These are phyloP conservation scores for Silvanus unidentatus DNA, from an alignment of 2,888 invertebrate species.

Conservation along the genomic window DNA sequence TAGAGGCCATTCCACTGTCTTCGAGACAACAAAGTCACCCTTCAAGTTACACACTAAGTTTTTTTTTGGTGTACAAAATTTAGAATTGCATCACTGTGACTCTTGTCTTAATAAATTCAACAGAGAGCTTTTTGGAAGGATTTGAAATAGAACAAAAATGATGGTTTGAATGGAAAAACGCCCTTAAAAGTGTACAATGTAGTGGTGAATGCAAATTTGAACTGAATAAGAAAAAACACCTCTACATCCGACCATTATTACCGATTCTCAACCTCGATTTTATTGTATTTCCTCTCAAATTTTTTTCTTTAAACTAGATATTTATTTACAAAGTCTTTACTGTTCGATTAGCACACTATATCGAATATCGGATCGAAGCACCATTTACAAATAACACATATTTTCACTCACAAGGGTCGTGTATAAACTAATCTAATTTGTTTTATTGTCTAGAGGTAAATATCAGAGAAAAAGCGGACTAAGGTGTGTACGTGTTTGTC, in stretches of 20 bases:
- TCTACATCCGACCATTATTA: no score
- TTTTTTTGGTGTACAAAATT: constrained; percentile 26
- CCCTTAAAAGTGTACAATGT: no score
- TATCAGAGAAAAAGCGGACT: constrained; percentile 7
- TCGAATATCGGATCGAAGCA: constrained; percentile 27
- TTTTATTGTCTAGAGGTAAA: constrained; percentile 14
- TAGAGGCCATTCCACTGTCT: background rate
- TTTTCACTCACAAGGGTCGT: constrained; percentile 28
- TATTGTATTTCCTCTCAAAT: background rate
- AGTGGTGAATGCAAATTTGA: no score
- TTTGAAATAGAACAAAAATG: no score
- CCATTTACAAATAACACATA: constrained; percentile 28
- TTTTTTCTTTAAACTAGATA: constrained; percentile 10
- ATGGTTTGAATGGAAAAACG: no score
- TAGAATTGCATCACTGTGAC: constrained; percentile 22
- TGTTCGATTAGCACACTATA: constrained; percentile 15
- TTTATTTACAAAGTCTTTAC: constrained; percentile 18
- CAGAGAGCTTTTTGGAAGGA: no score
- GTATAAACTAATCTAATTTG: constrained; percentile 16
- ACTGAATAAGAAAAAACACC: no score
- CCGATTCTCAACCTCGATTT: background rate
- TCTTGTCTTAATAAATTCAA: constrained; percentile 10
- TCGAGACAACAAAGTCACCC: constrained; percentile 16
- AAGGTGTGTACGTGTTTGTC: constrained; percentile 10
- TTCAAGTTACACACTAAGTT: constrained; percentile 15